These are phyloP conservation scores for Magallana angulata DNA, from an alignment of 1,140 invertebrate species.

Conservation along the genomic window DNA sequence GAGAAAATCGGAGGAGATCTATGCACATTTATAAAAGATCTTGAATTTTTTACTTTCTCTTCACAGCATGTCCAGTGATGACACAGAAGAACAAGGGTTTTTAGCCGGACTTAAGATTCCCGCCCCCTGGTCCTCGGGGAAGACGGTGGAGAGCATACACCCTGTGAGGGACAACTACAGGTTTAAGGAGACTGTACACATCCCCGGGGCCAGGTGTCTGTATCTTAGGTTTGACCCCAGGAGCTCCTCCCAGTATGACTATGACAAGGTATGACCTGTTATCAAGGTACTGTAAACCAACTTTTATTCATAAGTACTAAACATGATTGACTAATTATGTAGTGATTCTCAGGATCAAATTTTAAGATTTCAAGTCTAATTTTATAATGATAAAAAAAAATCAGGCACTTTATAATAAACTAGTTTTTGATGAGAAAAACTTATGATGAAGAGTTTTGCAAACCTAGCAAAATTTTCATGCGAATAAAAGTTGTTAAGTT, in stretches of 20 bases:
- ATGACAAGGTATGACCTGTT: constrained; percentile 75
- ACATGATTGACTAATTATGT: no score
- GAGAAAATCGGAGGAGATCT: no score
- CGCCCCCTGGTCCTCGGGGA: constrained; percentile 78
- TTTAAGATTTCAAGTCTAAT: no score
- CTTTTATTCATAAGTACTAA: no score
- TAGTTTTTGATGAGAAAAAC: no score
- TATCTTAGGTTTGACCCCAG: constrained; percentile 78
- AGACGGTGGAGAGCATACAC: constrained; percentile 78
- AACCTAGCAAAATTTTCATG: no score
- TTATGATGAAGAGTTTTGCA: no score
- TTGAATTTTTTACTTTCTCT: background rate
- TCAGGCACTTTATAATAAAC: no score
- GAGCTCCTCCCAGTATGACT: constrained; percentile 79
- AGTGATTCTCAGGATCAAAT: no score
- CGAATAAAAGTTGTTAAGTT: no score
- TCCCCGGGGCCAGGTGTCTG: constrained; percentile 78
- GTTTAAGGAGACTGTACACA: constrained; percentile 78
- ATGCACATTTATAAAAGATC: background rate
- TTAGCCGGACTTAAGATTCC: constrained; percentile 77
- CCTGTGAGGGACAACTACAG: constrained; percentile 80
- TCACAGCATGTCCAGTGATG: constrained; percentile 56
- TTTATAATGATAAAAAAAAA: no score
- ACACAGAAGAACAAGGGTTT: constrained; percentile 76
- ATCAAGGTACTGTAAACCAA: no score